phyloP scores from a whole-genome alignment of 2,797 vertebrate species.

The Pteropus rufus region DNA sequence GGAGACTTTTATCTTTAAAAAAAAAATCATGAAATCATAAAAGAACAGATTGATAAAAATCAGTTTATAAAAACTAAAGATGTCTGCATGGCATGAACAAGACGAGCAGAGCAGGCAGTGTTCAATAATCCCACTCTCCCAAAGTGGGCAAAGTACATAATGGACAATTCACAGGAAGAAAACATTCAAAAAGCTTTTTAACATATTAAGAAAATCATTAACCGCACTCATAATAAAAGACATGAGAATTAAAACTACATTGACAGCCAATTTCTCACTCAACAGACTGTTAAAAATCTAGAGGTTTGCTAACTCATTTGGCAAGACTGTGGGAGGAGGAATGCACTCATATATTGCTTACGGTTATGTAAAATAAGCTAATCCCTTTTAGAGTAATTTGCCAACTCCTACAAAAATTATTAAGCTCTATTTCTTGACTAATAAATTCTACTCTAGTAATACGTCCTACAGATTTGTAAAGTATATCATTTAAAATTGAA shows the following conservation, averaged over 20 bases:
- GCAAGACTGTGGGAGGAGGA: neutral
- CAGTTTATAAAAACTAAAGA: neutral
- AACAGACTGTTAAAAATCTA: neutral
- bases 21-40: neutral
- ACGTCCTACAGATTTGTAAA: neutral
- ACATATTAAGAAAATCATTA: neutral
- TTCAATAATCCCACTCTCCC: neutral
- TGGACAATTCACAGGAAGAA: neutral
- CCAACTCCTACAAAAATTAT: neutral
- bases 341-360: neutral
- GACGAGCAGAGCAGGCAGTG: neutral
- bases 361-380: neutral
- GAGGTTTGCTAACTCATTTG: neutral
- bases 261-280: neutral
- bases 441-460: neutral
- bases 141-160: neutral
- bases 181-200: neutral
- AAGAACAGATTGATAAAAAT: neutral
- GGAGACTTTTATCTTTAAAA: neutral
- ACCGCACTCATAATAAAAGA: neutral
- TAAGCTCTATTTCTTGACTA: neutral
- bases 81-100: neutral
- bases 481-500: neutral
- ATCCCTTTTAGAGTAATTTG: neutral
- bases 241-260: neutral